A percentile compares a stretch with the other conserved stretches of the same genome.
Conservation (phyloP, 2,113 vertebrate species). For the Suncus etruscus region DNA sequence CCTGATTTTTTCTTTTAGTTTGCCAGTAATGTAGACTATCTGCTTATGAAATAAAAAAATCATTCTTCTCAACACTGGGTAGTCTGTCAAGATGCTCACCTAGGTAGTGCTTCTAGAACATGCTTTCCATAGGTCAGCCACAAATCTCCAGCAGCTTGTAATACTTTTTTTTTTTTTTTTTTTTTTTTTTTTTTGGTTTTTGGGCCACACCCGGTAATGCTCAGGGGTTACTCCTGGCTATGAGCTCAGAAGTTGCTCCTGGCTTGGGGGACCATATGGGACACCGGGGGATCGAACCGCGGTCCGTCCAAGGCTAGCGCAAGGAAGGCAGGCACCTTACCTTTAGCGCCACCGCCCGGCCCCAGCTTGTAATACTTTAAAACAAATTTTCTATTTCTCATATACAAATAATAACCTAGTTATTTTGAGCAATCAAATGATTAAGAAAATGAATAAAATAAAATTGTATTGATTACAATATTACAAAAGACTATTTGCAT, state of each 20-base stretch:
- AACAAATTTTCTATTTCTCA: background rate
- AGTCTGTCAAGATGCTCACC: background rate
- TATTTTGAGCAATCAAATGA: background rate
- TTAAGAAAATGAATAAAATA: slow-evolving; percentile 31
- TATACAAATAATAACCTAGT: background rate
- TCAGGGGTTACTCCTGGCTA: too few species aligned
- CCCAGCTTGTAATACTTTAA: background rate
- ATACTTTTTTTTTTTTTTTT: too few species aligned
- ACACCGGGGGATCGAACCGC: too few species aligned
- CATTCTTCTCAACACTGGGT: background rate
- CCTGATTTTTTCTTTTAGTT: slow-evolving; percentile 17
- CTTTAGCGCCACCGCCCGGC: too few species aligned
- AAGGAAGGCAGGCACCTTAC: too few species aligned
- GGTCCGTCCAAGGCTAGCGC: too few species aligned
- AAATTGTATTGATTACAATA: background rate
- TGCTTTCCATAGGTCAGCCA: background rate
- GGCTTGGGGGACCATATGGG: too few species aligned
- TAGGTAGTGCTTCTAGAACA: background rate
- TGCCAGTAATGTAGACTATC: background rate
- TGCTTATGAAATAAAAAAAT: background rate
- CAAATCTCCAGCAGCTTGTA: background rate
- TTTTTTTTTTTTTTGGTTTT: too few species aligned
- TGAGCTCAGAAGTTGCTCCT: too few species aligned
- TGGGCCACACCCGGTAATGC: too few species aligned
- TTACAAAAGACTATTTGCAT: background rate